phyloP scores from a whole-genome alignment of 2,113 vertebrate species.

The Saccopteryx leptura region DNA sequence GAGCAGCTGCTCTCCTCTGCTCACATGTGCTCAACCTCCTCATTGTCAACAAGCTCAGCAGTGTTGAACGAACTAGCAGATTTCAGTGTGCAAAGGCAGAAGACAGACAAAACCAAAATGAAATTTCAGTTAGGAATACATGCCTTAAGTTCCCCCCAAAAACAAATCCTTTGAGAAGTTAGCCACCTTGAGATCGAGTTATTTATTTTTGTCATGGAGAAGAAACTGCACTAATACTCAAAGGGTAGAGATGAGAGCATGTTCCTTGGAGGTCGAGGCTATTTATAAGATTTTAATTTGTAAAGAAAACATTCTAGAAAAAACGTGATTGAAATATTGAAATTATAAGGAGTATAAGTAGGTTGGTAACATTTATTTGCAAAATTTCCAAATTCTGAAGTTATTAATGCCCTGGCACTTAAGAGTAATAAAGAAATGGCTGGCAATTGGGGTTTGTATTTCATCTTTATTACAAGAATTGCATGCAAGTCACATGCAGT shows the following conservation, averaged over 20 bases:
- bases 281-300: slow-evolving; percentile 48
- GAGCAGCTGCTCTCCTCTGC: slow-evolving; percentile 36
- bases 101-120: slow-evolving; percentile 11
- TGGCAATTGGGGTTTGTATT: slow-evolving; percentile 27
- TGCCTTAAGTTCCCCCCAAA: not conserved
- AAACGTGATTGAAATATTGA: slow-evolving; percentile 15
- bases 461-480: slow-evolving; percentile 63
- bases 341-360: not conserved
- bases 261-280: not conserved
- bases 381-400: slow-evolving; percentile 43
- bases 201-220: not conserved
- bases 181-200: not conserved
- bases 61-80: not conserved
- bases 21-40: not conserved
- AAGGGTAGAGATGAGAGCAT: not conserved
- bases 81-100: not conserved
- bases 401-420: slow-evolving; percentile 37
- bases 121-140: not conserved
- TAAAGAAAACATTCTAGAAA: slow-evolving; percentile 27
- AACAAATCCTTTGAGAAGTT: slow-evolving; percentile 26
- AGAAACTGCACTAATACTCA: not conserved
- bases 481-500: slow-evolving; percentile 61
- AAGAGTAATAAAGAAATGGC: slow-evolving; percentile 39
- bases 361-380: slow-evolving; percentile 19
- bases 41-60: not conserved